Base-by-base conservation (phyloP, 2,888 invertebrate species). In the Allophyes oxyacanthae region DNA sequence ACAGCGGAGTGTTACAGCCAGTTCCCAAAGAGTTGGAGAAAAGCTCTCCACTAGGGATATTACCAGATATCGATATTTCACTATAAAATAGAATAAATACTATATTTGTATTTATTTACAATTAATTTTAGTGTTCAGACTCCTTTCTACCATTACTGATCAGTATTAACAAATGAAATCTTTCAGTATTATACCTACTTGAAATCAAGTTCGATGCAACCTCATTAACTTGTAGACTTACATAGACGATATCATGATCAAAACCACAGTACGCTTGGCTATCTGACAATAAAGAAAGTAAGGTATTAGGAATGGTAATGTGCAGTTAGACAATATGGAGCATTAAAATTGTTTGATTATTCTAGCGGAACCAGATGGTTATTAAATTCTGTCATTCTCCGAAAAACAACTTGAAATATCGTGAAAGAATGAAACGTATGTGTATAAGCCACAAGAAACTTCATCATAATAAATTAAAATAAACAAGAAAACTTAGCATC, bases 1-100 rank as follows among this genome's bases (percentile, higher is more conserved):
- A 72, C 83, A 82, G 67, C 78, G 66, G 65, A 74, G 76, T 75
- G 75, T 75, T 54, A 75, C 69, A 73, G 61, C 53, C 67, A 64
- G 42, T 26, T 61, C 46, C 63, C 54, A 64, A 66, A 67, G 60
- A 59, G 66, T 36, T 53, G 48, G 11, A 48, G 51, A 15, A 26
- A 4, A n/a, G 41, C 28, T 45, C 14, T 44, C 45, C 11, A 11
- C 20, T 40, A 40, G 15, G 25, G 43, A 49, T 67, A 44, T 50
- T 36, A 46, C 20, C 49, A 43, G 34, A 4, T 72, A 58, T 60
- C 52, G 64, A 67, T 43, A 33, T 43, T 53, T 62, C 0, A 7
- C 20, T 49, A 11, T 11, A 13, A 37, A 7, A 4, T 11, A 13
- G 11, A 1, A 33, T 15, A 20, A 0, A 13, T 11, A 51, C 1